Evolutionary conservation across 2,113 vertebrate species (phyloP), one percentile per base, ranked within the genome.

Genomic region (Coryphaenoides rupestris): DNA sequence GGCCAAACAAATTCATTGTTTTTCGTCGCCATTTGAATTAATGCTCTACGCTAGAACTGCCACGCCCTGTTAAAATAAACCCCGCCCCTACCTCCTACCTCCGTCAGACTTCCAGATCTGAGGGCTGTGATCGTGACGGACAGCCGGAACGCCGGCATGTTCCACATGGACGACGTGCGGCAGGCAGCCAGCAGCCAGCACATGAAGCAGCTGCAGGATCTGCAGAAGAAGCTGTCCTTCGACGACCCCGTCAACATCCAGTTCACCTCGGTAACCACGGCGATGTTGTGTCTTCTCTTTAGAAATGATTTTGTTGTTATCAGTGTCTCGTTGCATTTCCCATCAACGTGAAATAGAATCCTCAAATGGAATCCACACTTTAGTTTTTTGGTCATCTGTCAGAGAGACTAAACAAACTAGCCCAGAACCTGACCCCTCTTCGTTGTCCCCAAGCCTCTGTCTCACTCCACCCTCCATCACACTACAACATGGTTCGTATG

Each of bases 161-260:
- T 95, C 63, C 82, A 90, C 22, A 64, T 96, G 50, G 86, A 91
- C 0, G 95, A 99, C 0, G 89, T 99, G 73, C 84, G 94, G 85
- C 87, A 93, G 65, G 92, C 93, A 0, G 94, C 89, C 13, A 82
- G 82, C 73, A 90, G 87, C 65, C 81, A 85, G 53, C 77, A 90
- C 2, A 0, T 81, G 52, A 85, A 89, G 70, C 81, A 86, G 73
- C 86, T 98, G 19, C 86, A 87, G 60, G 84, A 88, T 0, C 17
- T 92, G 45, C 92, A 95, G 89, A 87, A 68, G 76, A 92, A 80
- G 10, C 70, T 98, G 19, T 88, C 58, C 40, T 93, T 81, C 59
- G 80, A 90, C 0, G 96, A 98, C n/a, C 94, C 96, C 12, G 84
- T 98, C 79, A 98, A 97, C 76, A 93, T 98, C 86, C 93, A 90